Evolutionary conservation across 2,113 vertebrate species (phyloP), one percentile per base, ranked within the genome.

Genomic region (Riparia riparia): DNA sequence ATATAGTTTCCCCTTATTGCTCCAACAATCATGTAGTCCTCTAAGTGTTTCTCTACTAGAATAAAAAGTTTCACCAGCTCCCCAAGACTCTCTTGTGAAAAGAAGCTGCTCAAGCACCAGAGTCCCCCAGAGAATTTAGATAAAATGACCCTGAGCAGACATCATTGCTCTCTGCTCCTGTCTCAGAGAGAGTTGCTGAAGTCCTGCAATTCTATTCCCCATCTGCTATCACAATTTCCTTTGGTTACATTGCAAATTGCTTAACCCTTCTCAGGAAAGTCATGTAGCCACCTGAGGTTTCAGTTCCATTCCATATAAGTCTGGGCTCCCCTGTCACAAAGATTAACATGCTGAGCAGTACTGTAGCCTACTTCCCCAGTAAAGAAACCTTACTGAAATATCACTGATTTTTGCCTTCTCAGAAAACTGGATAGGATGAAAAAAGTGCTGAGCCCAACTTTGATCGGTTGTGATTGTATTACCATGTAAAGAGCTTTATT

Each of bases 231-330:
- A 8, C 2, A 2, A 6, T 74, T 76, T 58, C 17, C 6, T 41
- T 76, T 42, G 44, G 9, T 31, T 28, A 10, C 17, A 50, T 7
- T 37, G 10, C 1, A 9, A 82, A 73, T 39, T 31, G 25, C n/a
- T 45, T 73, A 60, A 32, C 12, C 34, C 19, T 78, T 81, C 72
- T 32, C 16, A 83, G 17, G 5, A 86, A 72, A 57, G 10, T 39
- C 22, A 10, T 25, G 11, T 16, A 73, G 19, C 19, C 77, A 39
- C 32, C 4, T 58, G 19, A 29, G 39, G 10, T n/a, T 80, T 93
- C 37, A 53, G 21, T 10, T 17, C 21, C 25, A 6, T 5, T 61
- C 15, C 1, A 0, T n/a, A 0, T 5, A 39, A 81, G 3, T 37
- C 60, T 54, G 32, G 26, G 18, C 2, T 83, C 5, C 17, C 1